These are phyloP conservation scores for Troides aeacus DNA, from an alignment of 2,888 invertebrate species.

Conservation along the genomic window DNA sequence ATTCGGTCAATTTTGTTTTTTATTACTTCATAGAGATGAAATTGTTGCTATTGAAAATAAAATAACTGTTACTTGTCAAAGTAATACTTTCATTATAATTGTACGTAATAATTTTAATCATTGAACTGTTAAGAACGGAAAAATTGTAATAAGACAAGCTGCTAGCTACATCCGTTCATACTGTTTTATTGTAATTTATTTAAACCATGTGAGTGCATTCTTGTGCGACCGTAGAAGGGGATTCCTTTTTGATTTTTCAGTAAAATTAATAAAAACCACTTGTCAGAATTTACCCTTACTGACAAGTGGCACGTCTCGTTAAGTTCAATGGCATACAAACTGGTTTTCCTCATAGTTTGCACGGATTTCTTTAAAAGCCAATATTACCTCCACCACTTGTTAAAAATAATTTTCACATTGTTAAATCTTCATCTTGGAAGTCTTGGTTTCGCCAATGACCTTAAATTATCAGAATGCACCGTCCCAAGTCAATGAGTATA, in stretches of 20 bases:
- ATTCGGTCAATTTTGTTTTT: neutral
- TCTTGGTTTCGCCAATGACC: neutral
- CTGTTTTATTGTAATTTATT: neutral
- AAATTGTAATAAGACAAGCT: neutral
- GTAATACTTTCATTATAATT: neutral
- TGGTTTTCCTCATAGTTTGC: conserved; percentile 17
- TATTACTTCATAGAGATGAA: neutral
- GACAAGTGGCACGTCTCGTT: neutral
- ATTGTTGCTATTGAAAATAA: neutral
- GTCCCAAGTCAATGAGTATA: too few relatives aligned
- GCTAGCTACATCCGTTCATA: neutral
- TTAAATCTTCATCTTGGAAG: neutral
- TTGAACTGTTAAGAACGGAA: neutral
- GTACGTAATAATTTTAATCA: too few relatives aligned
- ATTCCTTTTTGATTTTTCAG: neutral
- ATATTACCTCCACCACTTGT: neutral
- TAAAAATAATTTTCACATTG: neutral
- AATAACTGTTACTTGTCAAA: neutral
- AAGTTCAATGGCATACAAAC: conserved; percentile 11
- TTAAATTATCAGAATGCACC: neutral
- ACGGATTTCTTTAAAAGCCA: conserved; percentile 2
- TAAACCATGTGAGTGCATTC: neutral
- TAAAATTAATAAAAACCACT: neutral
- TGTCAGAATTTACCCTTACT: conserved; percentile 1
- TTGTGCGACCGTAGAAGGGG: neutral